Evolutionary conservation across 2,888 invertebrate species (phyloP).

Genomic region (Rhagonycha lutea): DNA sequence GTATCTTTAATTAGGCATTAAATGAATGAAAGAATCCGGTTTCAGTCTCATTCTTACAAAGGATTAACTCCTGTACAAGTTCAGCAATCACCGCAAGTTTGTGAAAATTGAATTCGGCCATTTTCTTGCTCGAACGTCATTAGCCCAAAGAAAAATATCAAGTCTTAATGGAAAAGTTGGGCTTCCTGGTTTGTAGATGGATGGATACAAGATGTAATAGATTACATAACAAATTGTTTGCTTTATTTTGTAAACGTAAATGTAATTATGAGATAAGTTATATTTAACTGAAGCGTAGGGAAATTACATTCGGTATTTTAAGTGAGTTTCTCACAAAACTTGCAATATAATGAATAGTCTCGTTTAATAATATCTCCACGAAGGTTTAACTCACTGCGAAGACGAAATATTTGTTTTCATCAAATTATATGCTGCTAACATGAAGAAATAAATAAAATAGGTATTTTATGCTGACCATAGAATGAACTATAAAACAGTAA

Average conservation of each 20-base stretch:
- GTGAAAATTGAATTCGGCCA: background rate
- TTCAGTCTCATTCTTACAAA: constrained; percentile 6
- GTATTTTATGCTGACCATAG: background rate
- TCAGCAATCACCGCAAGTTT: background rate
- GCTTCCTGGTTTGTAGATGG: background rate
- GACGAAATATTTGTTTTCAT: background rate
- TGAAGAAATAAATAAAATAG: background rate
- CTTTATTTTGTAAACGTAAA: background rate
- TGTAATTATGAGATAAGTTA: constrained; percentile 1
- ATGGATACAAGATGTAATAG: background rate
- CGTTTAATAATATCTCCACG: background rate
- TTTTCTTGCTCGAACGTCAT: too few relatives aligned
- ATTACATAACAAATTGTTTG: background rate
- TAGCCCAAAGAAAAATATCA: too few relatives aligned
- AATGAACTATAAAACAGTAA: constrained; percentile 4
- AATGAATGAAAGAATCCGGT: constrained; percentile 16
- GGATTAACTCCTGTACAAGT: background rate
- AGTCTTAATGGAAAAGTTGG: background rate
- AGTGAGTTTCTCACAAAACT: background rate
- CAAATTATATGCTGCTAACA: background rate
- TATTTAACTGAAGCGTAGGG: background rate
- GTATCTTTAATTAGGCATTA: constrained; percentile 12
- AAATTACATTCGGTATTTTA: constrained; percentile 3
- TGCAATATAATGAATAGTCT: background rate
- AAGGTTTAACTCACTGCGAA: background rate